phyloP scores from a whole-genome alignment of 1,140 invertebrate genomes.

The Drosophila cardini region DNA sequence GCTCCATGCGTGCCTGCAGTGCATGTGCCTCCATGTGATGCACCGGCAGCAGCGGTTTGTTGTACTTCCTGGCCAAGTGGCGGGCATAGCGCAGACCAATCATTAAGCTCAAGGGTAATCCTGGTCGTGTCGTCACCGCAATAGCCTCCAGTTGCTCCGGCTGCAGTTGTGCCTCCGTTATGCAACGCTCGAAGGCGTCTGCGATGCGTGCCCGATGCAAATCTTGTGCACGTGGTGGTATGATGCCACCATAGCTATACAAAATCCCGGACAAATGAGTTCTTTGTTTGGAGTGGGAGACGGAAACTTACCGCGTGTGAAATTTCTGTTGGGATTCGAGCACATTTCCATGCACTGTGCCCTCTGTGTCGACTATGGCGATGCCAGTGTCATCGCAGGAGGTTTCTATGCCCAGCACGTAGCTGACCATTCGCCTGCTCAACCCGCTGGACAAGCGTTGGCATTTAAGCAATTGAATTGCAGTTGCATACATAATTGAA shows the following conservation, averaged over 20 bases:
- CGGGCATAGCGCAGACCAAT: conserved; percentile 95
- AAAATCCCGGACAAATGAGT: background rate
- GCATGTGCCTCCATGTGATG: conserved; percentile 99
- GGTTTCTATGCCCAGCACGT: conserved; percentile 96
- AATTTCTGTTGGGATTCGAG: conserved; percentile 90
- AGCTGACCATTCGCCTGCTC: conserved; percentile 45
- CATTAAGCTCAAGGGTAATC: conserved; percentile 90
- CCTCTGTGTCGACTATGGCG: conserved; percentile 90
- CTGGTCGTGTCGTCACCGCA: conserved; percentile 95
- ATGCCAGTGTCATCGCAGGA: conserved; percentile 99
- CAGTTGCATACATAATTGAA: conserved; percentile 35
- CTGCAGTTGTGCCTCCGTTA: conserved; percentile 88
- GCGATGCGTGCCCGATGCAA: conserved; percentile 93
- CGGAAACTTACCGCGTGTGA: conserved; percentile 88
- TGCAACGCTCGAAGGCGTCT: conserved; percentile 89
- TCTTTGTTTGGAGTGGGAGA: background rate
- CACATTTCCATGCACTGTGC: conserved; percentile 92
- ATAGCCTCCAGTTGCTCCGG: conserved; percentile 94
- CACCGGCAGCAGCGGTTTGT: conserved; percentile 96
- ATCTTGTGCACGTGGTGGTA: conserved; percentile 93
- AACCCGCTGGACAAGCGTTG: background rate
- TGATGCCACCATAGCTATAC: conserved; percentile 94
- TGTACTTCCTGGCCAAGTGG: conserved; percentile 88
- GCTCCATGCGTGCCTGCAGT: conserved; percentile 91
- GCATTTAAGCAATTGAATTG: background rate